Base-by-base conservation (phyloP, 2,888 invertebrate species). In the Leucophenga montana region DNA sequence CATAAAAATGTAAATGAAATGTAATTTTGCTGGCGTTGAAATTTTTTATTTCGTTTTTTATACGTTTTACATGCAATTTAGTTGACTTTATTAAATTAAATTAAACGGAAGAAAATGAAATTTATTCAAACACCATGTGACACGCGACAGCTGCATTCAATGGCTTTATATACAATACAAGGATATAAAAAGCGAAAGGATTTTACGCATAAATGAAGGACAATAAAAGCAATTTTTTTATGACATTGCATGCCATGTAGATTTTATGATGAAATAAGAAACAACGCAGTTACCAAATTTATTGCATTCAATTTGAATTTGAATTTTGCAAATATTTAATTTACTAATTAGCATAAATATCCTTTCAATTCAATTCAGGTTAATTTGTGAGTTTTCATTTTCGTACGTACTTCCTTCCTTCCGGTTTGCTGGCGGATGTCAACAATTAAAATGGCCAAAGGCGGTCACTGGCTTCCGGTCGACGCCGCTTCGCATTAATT, bases 401-500 rank as follows among this genome's bases (percentile, higher is more conserved):
- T 39, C 27, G 27, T 57, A 22, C 2, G 57, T n/a, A 8, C 16
- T 50, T 74, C 50, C 62, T 48, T 64, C 62, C 62, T 48, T 64
- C 62, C 62, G 46, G 20, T 69, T 71, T 39, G 39, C 5, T 39
- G 71, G 50, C 73, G 74, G 76, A 81, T 80, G 75, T 66, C 65
- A 68, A 73, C 81, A 84, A 81, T 81, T 81, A 81, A 83, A 83
- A 80, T 79, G 71, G 68, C 73, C n/a, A 50, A 64, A 18, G 69
- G 66, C 27, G 13, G 57, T 1, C 31, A 59, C 6, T 1, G n/a
- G 20, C 75, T 73, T 82, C 81, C 84, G 84, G 67, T 75, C 39
- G 81, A 71, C 81, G 81, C 84, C 81, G 81, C 68, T 81, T 81
- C 81, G 78, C 79, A 81, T 81, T 81, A 81, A 81, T 81, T 84